These are phyloP conservation scores for Ophion costatus DNA, from an alignment of 2,888 invertebrate species.

Conservation along the genomic window DNA sequence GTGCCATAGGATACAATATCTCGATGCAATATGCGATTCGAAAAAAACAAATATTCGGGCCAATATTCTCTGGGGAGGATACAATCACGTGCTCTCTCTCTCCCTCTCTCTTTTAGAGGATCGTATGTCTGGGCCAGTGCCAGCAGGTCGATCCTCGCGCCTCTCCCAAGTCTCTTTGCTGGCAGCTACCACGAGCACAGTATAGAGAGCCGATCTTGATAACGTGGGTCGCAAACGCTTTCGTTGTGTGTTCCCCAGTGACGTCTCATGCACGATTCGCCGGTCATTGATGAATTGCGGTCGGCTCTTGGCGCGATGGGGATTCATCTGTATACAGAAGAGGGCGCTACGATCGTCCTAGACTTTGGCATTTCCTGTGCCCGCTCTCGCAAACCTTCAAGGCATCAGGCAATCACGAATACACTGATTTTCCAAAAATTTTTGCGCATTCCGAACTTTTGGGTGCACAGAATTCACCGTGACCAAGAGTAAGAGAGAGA, in stretches of 20 bases:
- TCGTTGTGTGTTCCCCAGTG: slow-evolving; percentile 45
- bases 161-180: slow-evolving; percentile 49
- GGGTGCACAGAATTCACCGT: slow-evolving; percentile 27
- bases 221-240: slow-evolving; percentile 37
- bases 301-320: slow-evolving; percentile 43
- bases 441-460: slow-evolving; percentile 51
- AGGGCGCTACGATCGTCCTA: neutral
- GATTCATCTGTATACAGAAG: slow-evolving; percentile 25
- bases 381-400: slow-evolving; percentile 22
- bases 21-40: slow-evolving; percentile 28
- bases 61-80: slow-evolving; percentile 24
- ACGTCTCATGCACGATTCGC: slow-evolving; percentile 41
- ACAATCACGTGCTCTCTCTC: slow-evolving; percentile 4
- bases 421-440: slow-evolving; percentile 56
- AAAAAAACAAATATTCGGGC: slow-evolving; percentile 3
- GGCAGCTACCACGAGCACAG: slow-evolving; percentile 11
- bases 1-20: too few relatives aligned
- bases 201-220: slow-evolving; percentile 59
- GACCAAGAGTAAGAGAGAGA: neutral
- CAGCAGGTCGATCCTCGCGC: slow-evolving; percentile 54
- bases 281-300: slow-evolving; percentile 66
- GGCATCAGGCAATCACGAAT: slow-evolving; percentile 11
- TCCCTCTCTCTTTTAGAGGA: slow-evolving; percentile 28
- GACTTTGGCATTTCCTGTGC: slow-evolving; percentile 36
- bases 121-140: slow-evolving; percentile 50